phyloP scores from a whole-genome alignment of 2,888 invertebrate species.

The Mimumesa dahlbomi region DNA sequence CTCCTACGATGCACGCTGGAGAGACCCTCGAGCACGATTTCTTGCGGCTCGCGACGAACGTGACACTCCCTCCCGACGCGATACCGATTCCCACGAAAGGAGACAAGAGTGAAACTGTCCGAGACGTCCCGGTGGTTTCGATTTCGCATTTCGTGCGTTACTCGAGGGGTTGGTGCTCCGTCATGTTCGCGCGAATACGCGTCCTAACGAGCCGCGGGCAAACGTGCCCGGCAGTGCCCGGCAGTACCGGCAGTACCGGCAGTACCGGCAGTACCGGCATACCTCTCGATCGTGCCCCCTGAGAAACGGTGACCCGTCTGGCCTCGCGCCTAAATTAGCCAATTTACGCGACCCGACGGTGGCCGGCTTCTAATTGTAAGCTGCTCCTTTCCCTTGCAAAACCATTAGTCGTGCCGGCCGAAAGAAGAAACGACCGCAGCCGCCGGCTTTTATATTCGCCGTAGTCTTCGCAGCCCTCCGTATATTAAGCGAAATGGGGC shows the following conservation, averaged over 20 bases:
- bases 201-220: conserved; percentile 56
- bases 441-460: conserved; percentile 63
- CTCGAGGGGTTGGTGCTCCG: too few species aligned
- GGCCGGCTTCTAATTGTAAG: conserved; percentile 48
- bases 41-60: too few species aligned
- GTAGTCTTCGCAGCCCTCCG: conserved; percentile 45
- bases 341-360: conserved; percentile 68
- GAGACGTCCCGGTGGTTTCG: too few species aligned
- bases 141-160: too few species aligned
- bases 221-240: too few species aligned
- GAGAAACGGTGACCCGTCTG: conserved; percentile 62
- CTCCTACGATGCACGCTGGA: too few species aligned
- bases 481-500: conserved; percentile 54
- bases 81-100: too few species aligned
- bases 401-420: conserved; percentile 58
- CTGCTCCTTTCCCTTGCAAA: conserved; percentile 58
- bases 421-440: conserved; percentile 44
- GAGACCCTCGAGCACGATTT: background rate
- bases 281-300: conserved; percentile 42
- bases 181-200: too few species aligned
- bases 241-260: too few species aligned
- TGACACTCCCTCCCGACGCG: background rate
- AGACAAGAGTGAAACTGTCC: too few species aligned
- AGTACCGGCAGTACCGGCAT: too few species aligned
- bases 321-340: conserved; percentile 70